Evolutionary conservation across 1,140 invertebrate species (phyloP), one percentile per base, ranked within the genome.

Genomic region (Rhagoletis zephyria): DNA sequence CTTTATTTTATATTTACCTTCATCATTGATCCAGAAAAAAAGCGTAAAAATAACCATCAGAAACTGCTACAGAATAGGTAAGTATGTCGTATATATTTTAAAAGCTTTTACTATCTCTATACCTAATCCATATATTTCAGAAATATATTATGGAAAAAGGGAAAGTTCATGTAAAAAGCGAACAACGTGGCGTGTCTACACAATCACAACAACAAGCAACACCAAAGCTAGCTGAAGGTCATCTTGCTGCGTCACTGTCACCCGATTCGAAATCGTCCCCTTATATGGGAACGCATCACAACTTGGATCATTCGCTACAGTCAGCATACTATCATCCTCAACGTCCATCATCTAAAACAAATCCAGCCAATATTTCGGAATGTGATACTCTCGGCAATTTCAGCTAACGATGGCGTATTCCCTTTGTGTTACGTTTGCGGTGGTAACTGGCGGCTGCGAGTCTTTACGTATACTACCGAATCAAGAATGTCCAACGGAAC

Each of bases 361-460:
- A 74, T 81, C 42, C 60, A 87, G 10, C 88, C 48, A 81, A 81
- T 81, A 88, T 90, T 3, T 89, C 74, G n/a, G 74, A 81, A 81
- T 81, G 74, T 59, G 74, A 81, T 59, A 56, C 74, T 81, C 9
- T 81, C 48, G 74, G 74, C 4, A 81, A 81, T 81, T n/a, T 81
- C 74, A 9, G 74, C 74, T 30, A 51, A 81, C 10, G 74, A 89
- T 14, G 87, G 89, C 88, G 88, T 30, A 60, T 85, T 89, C 19
- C 91, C 93, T 48, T 93, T 96, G 87, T 98, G 97, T 94, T 98
- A 97, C 93, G 97, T 98, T 16, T 98, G 97, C 93, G 97, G 97
- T 51, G 96, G 95, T 87, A 93, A 94, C n/a, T 30, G 95, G 95
- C 88, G 96, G 96, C 90, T 96, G 97, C 85, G 95, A 95, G 89